phyloP scores from a whole-genome alignment of 2,113 vertebrate genomes.

The Sarotherodon lohbergeri region DNA sequence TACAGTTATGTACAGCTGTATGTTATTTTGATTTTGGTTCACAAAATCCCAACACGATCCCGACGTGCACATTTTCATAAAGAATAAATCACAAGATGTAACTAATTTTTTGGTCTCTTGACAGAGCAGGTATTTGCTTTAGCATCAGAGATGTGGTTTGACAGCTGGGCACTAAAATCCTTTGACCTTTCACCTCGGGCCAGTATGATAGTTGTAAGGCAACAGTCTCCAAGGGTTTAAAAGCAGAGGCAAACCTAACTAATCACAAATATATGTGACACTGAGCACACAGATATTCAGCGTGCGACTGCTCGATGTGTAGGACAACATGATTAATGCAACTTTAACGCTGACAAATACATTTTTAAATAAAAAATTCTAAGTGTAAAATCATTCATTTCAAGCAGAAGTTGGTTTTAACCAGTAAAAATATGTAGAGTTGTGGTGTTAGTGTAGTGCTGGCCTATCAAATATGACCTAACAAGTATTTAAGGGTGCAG shows the following conservation, averaged over 20 bases:
- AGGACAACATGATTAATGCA: neutral
- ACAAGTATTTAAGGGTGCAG: neutral
- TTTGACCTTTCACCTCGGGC: slow-evolving; percentile 11
- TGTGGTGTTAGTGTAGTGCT: neutral
- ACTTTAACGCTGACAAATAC: neutral
- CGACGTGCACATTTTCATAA: neutral
- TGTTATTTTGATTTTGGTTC: neutral
- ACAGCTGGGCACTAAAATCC: neutral
- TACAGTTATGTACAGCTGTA: neutral
- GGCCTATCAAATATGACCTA: neutral
- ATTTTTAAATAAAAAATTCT: fast-evolving
- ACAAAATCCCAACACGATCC: neutral
- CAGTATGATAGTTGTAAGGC: neutral
- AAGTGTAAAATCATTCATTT: neutral
- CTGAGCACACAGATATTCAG: neutral
- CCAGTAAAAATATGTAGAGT: neutral
- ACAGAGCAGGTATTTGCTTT: neutral
- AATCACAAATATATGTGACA: neutral
- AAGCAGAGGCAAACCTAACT: neutral
- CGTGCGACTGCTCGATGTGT: neutral
- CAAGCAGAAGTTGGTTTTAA: neutral
- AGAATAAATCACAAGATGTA: neutral
- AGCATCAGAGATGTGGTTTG: neutral
- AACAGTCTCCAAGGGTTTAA: slow-evolving; percentile 11
- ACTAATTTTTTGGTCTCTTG: neutral